phyloP scores from a whole-genome alignment of 2,888 invertebrate species.

The Dilophus febrilis region DNA sequence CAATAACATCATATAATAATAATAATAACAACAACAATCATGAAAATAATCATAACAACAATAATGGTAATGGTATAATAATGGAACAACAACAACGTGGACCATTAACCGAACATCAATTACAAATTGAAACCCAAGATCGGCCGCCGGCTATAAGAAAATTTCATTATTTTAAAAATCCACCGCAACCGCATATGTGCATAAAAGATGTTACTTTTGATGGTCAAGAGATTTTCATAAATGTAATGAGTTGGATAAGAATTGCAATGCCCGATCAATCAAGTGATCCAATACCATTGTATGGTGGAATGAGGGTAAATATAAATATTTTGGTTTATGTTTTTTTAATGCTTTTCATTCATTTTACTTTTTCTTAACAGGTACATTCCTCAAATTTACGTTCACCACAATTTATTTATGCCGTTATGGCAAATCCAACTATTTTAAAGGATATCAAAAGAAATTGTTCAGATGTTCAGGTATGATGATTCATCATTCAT shows the following conservation, averaged over 20 bases:
- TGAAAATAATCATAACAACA: too few species aligned
- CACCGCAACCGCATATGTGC: conserved; percentile 62
- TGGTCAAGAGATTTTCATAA: conserved; percentile 39
- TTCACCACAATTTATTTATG: conserved; percentile 46
- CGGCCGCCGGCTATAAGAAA: conserved; percentile 37
- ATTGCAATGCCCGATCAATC: conserved; percentile 48
- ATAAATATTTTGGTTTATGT: not conserved
- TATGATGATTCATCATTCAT: too few species aligned
- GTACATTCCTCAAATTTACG: conserved; percentile 43
- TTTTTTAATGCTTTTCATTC: conserved; percentile 1
- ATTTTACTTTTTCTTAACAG: conserved; percentile 19
- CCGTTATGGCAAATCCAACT: conserved; percentile 57
- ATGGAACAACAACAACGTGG: not conserved
- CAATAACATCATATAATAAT: too few species aligned
- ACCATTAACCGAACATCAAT: not conserved
- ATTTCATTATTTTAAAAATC: conserved; percentile 52
- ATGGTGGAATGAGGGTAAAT: conserved; percentile 52
- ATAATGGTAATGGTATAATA: too few species aligned
- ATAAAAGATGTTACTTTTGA: conserved; percentile 38
- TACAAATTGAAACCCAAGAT: conserved; percentile 2
- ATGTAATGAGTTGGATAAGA: conserved; percentile 57
- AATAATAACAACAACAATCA: too few species aligned
- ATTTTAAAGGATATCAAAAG: conserved; percentile 50
- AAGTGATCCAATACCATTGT: conserved; percentile 48
- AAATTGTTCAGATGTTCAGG: conserved; percentile 44